Conservation (phyloP, 2,797 vertebrate species). For the Chrysocyon brachyurus region DNA sequence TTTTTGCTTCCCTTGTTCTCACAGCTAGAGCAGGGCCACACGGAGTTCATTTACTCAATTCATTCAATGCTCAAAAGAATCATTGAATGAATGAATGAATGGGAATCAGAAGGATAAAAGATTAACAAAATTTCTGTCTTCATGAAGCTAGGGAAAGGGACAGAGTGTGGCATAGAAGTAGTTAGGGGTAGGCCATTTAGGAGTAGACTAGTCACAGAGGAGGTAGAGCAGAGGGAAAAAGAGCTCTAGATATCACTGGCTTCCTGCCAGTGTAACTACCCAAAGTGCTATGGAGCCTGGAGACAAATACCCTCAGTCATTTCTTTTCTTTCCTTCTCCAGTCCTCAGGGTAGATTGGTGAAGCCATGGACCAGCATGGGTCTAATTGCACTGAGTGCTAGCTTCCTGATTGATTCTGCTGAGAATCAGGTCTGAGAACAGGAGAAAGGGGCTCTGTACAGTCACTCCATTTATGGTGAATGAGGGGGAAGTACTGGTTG, state of each 20-base stretch:
- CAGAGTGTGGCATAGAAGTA: not conserved
- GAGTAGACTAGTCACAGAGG: fast-evolving
- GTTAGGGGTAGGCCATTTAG: not conserved
- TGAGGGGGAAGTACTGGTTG: too few relatives aligned
- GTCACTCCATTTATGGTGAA: not conserved
- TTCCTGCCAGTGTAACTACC: not conserved
- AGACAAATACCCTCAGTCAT: not conserved
- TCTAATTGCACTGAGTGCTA: not conserved
- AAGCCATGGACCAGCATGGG: not conserved
- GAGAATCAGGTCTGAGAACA: not conserved
- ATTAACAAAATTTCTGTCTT: not conserved
- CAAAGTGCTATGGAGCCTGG: not conserved
- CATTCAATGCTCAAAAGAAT: not conserved
- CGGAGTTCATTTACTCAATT: not conserved
- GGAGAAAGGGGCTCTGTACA: not conserved
- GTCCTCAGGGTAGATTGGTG: not conserved
- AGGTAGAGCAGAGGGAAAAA: not conserved
- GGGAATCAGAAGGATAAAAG: not conserved
- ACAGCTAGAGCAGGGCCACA: not conserved
- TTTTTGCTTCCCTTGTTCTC: not conserved
- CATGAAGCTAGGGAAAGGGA: not conserved
- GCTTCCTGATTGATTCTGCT: not conserved
- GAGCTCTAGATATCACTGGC: not conserved
- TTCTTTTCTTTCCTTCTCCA: not conserved
- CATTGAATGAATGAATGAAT: not conserved